These are phyloP conservation scores for Drosophila falleni DNA, from an alignment of 2,888 invertebrate species.

Conservation along the genomic window DNA sequence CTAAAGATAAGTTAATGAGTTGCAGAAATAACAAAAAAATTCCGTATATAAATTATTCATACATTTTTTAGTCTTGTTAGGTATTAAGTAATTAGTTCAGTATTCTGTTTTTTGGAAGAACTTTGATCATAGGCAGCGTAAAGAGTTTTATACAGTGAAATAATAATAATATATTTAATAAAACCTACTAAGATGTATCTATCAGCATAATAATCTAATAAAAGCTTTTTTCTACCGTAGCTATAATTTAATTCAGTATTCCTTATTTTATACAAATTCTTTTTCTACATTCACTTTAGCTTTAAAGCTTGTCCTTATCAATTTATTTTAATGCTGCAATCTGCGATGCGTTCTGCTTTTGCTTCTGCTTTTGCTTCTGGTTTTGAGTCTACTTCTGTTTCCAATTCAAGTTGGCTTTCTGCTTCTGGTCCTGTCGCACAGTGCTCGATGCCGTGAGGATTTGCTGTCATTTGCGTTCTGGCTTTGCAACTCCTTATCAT, in stretches of 20 bases:
- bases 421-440: constrained; percentile 33
- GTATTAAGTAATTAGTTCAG: too few species aligned
- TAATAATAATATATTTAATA: too few species aligned
- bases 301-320: constrained; percentile 58
- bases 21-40: too few species aligned
- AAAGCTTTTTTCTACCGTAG: background rate
- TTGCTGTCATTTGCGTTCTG: constrained; percentile 71
- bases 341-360: constrained; percentile 44
- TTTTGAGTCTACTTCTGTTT: constrained; percentile 4
- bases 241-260: background rate
- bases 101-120: too few species aligned
- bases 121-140: too few species aligned
- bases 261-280: background rate
- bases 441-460: constrained; percentile 66
- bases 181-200: background rate
- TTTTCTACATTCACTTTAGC: constrained; percentile 8
- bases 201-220: background rate
- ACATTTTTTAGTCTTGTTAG: too few species aligned
- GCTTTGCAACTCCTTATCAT: constrained; percentile 24
- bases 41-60: too few species aligned
- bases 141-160: too few species aligned
- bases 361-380: constrained; percentile 2
- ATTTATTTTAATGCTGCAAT: constrained; percentile 73
- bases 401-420: background rate
- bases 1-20: too few species aligned